Evolutionary conservation across 1,140 invertebrate species (phyloP).

Genomic region (Caenorhabditis inopinata): DNA sequence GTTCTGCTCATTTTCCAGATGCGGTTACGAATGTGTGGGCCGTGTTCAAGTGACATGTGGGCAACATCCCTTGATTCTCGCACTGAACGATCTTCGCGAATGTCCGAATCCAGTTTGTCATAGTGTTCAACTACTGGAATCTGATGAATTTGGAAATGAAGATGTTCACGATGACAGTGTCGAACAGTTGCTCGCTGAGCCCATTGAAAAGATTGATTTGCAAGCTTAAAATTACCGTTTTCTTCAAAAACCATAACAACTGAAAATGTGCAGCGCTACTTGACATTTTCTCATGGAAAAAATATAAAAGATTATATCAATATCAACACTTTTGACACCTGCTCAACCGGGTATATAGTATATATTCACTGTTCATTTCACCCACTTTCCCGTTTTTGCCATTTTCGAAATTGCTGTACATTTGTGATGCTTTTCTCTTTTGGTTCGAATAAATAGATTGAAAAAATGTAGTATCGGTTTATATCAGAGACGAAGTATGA

Average conservation of each 20-base stretch:
- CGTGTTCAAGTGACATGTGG: slow-evolving; percentile 10
- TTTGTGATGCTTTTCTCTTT: background rate
- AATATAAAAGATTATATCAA: background rate
- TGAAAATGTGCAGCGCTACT: too few relatives aligned
- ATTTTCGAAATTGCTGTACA: background rate
- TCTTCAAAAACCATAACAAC: too few relatives aligned
- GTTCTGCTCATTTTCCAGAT: background rate
- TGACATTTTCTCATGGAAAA: background rate
- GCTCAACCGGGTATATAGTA: slow-evolving; percentile 20
- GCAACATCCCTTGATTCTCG: slow-evolving; percentile 18
- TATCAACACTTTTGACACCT: slow-evolving; percentile 1
- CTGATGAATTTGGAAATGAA: background rate
- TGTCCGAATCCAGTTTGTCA: slow-evolving; percentile 36
- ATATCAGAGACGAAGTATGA: background rate
- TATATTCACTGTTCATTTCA: background rate
- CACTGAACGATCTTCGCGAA: slow-evolving; percentile 32
- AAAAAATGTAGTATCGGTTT: too few relatives aligned
- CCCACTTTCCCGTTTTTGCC: background rate
- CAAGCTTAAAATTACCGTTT: too few relatives aligned
- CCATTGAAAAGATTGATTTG: slow-evolving; percentile 10
- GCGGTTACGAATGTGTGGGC: slow-evolving; percentile 34
- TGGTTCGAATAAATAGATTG: too few relatives aligned
- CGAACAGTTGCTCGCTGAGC: background rate
- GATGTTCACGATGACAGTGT: slow-evolving; percentile 11
- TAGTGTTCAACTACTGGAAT: slow-evolving; percentile 13